Base-by-base conservation (phyloP, 1,140 invertebrate species). In the Halyomorpha halys region DNA sequence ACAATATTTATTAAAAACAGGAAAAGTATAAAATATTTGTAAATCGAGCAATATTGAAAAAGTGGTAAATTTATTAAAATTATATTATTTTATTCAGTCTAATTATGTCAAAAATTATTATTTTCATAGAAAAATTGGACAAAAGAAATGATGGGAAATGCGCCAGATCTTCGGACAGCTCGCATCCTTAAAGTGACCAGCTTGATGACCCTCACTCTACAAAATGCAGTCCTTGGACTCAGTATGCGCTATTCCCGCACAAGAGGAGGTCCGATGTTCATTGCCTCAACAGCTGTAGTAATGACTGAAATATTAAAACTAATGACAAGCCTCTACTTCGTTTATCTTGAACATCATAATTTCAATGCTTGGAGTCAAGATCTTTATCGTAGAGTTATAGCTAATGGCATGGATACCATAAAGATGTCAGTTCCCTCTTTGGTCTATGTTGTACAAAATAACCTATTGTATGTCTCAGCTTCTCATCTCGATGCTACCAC, bases 401-500 rank as follows among this genome's bases (percentile, higher is more conserved):
- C 85, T 59, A 83, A 95, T 71, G 89, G 87, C 1, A 67, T 87
- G 5, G 96, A 98, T 76, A 97, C 93, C 2, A 74, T 96, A 3
- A 91, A 93, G 81, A 89, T 97, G 53, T 91, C 90, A 71, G 87
- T 99, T 30, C 96, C 96, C 62, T 95, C 95, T 3, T 81, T 97
- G 70, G 80, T 98, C 0, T 99, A 99, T 72, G 86, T 95, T 49
- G 76, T 99, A 67, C 97, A 99, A 76, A 99, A 99, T 74, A 98
- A 98, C 80, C 79, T 99, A 54, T 78, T 99, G 1, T 99, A 98
- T 76, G 81, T 98, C 34, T 97, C 96, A 13, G 89, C 95, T 34
- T 94, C 94, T 23, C 95, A 99, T 82, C 81, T 99, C 66, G 96
- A 99, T 81, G 95, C 96, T 65, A 96, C 95, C 8, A 98, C 95